Conservation (phyloP, 2,797 vertebrate species). For the Schizopygopsis pylzovi region DNA sequence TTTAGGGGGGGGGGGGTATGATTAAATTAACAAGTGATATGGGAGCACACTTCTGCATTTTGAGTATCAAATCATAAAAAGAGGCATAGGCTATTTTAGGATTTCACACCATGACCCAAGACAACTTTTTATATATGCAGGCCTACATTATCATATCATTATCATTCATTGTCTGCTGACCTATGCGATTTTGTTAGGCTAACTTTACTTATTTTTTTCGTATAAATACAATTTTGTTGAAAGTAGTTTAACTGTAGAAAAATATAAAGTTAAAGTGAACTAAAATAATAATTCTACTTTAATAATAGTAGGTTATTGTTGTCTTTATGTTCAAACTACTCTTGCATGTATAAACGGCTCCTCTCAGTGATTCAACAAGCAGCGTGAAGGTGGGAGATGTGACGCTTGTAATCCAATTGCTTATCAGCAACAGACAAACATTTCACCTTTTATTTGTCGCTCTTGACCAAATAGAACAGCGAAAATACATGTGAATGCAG, state of each 20-base stretch:
- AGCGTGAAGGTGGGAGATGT: conserved; percentile 48
- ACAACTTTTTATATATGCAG: too few species aligned
- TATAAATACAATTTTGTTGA: neutral
- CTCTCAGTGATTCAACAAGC: conserved; percentile 1
- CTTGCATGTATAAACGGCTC: neutral
- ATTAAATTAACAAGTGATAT: neutral
- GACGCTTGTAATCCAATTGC: conserved; percentile 55
- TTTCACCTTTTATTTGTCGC: conserved; percentile 53
- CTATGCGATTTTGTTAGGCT: neutral
- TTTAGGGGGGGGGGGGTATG: too few species aligned
- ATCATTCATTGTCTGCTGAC: neutral
- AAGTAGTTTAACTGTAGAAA: neutral
- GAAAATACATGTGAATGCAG: neutral
- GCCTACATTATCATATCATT: neutral
- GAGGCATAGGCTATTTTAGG: neutral
- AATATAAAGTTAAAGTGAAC: neutral
- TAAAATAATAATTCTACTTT: neutral
- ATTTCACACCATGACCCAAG: neutral
- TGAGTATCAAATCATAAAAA: neutral
- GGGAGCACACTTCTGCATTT: neutral
- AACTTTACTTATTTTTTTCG: neutral
- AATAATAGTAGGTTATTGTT: neutral
- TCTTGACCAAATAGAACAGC: neutral
- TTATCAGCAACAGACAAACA: conserved; percentile 58
- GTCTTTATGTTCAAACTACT: neutral